Conservation (phyloP, 2,113 vertebrate genomes). For the Rana temporaria region DNA sequence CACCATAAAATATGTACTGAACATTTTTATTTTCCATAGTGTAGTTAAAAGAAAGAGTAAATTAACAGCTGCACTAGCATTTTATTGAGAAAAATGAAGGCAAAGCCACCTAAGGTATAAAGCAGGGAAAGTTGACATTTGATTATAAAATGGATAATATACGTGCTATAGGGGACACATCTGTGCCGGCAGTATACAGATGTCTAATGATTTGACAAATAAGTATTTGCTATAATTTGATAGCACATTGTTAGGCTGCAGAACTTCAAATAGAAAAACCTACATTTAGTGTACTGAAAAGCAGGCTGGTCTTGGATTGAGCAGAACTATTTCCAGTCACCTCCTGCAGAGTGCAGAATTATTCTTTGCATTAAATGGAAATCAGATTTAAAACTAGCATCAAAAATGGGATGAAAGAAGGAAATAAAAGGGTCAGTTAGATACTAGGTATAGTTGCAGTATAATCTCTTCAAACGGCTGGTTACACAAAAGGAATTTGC, state of each 20-base stretch:
- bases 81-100: constrained; percentile 1
- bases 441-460: constrained; percentile 25
- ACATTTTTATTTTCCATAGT: background rate
- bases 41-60: background rate
- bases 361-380: constrained; percentile 55
- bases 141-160: constrained; percentile 9
- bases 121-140: background rate
- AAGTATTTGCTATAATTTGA: constrained; percentile 39
- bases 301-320: constrained; percentile 40
- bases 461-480: constrained; percentile 22
- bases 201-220: background rate
- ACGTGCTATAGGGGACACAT: background rate
- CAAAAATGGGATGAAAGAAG: constrained; percentile 37
- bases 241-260: background rate
- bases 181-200: background rate
- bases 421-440: constrained; percentile 35
- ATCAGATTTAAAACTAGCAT: constrained; percentile 43
- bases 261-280: constrained; percentile 33
- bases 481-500: constrained; percentile 22
- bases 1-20: background rate
- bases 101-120: background rate
- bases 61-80: background rate
- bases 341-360: constrained; percentile 48
- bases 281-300: constrained; percentile 44
- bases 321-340: constrained; percentile 46